Base-by-base conservation (phyloP, 2,797 vertebrate species). In the Halcyon badia region DNA sequence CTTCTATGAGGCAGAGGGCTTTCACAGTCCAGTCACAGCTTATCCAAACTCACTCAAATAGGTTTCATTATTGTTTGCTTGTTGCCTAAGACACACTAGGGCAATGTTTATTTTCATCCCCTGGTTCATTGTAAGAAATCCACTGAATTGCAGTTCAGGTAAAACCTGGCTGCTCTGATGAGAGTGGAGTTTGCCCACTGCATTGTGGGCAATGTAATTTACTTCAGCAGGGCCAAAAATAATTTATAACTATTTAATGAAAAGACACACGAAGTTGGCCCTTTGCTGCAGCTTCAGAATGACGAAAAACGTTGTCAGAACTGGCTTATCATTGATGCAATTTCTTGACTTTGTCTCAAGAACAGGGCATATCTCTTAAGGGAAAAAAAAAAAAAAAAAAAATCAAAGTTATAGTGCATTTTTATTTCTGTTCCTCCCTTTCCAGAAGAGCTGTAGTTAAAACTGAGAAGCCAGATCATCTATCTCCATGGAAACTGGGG, bases 121-220 rank as follows among this genome's bases (percentile, higher is more conserved):
- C 19, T 1, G 3, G 12, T 48, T 73, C 14, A 66, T 3, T 31
- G 20, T 16, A 71, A 72, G 39, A 69, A 68, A 44, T 10, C 4
- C 2, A 10, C n/a, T 73, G 0, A 1, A 10, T 1, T 9, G 4
- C 8, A 49, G 2, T 48, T 35, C 14, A 31, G n/a, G 22, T 10
- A 80, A 91, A 83, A 52, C 4, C 10, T 60, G 60, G 8, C 17
- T 62, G 17, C 14, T 64, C 16, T 68, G 44, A 56, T 24, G 15
- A 18, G 25, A 41, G 5, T 37, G 31, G 54, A 52, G 19, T 44
- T 87, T 48, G 11, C 31, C 22, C 5, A 7, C 25, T 39, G 18
- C 9, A 2, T 3, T 51, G 19, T 18, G 37, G 26, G 16, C 26
- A 66, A 24, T 16, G 5, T 10, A 26, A n/a, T 2, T 28, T 41